Evolutionary conservation across 2,113 vertebrate species (phyloP), one percentile per base, ranked within the genome.

Genomic region (Orycteropus afer): DNA sequence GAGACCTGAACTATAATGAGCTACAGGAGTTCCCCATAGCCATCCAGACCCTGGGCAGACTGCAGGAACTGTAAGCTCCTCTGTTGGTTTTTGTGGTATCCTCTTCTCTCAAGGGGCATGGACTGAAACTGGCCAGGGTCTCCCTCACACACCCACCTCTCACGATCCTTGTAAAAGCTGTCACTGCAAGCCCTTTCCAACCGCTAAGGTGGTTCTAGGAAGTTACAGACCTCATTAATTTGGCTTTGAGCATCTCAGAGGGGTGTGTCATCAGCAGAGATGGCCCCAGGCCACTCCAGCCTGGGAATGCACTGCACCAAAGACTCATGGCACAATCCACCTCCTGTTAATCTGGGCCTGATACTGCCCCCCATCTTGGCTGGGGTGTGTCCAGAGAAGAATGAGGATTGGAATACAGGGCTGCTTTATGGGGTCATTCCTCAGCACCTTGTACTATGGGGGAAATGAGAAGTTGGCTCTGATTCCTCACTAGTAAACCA

Each of bases 1-100:
- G 99, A 95, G 99, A 99, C 98, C 98, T 99, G 97, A 99, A 99
- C 98, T 99, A 99, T 98, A 99, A 99, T 23, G 98, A 99, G 96
- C 98, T 99, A 94, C 98, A 98, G 97, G 99, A 99, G 98, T 99
- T 99, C 96, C 99, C 99, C 0, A 95, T 98, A 96, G 99, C 99
- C 89, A 99, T 99, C 97, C 99, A 98, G 97, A 99, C 99, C 0
- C 98, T 99, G 94, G 98, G 99, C 91, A 98, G 99, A 95, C 99
- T 99, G 97, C 99, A 99, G 98, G 99, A 99, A 98, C 98, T 99
- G 99, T 99, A 98, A 99, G 99, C 98, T 49, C 93, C 96, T 90
- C 95, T 94, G 27, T 90, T 86, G 94, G 69, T 93, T 94, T 93
- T 76, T 15, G 42, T 2, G 82, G 42, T 61, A 27, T 82, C 59